Percentiles rank a stretch among this genome's conserved stretches.
These are phyloP conservation scores for Unio pictorum DNA, from an alignment of 2,888 invertebrate genomes.

Conservation along the genomic window DNA sequence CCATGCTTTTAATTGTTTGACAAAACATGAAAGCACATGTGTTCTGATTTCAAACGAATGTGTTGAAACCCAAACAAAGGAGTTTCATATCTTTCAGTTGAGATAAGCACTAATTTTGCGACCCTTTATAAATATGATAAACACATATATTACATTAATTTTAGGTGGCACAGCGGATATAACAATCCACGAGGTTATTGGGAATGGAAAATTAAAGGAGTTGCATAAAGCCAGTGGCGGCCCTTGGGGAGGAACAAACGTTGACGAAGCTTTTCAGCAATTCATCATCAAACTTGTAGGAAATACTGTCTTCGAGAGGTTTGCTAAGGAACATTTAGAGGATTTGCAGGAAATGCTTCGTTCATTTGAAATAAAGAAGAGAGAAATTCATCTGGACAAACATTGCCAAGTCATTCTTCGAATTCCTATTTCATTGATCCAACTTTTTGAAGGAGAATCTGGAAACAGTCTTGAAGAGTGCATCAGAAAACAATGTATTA, in stretches of 20 bases:
- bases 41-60: no score
- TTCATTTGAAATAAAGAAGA: conserved; percentile 42
- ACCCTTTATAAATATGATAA: no score
- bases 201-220: conserved; percentile 34
- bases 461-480: conserved; percentile 16
- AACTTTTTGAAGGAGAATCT: conserved; percentile 18
- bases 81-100: no score
- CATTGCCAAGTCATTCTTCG: conserved; percentile 33
- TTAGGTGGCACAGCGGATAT: conserved; percentile 46
- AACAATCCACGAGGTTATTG: conserved; percentile 38
- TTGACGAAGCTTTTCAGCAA: conserved; percentile 41
- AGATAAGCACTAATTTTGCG: no score
- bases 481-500: conserved; percentile 9
- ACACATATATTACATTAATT: not conserved
- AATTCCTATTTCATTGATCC: conserved; percentile 17
- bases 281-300: conserved; percentile 34
- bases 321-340: conserved; percentile 20
- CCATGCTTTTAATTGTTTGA: no score
- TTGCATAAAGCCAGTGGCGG: conserved; percentile 43
- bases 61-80: no score
- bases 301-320: conserved; percentile 24
- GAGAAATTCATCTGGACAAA: conserved; percentile 27
- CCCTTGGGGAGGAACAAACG: conserved; percentile 44
- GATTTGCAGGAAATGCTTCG: conserved; percentile 37
- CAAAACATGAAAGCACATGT: no score